phyloP scores from a whole-genome alignment of 2,113 vertebrate species.

The Phainopepla nitens region DNA sequence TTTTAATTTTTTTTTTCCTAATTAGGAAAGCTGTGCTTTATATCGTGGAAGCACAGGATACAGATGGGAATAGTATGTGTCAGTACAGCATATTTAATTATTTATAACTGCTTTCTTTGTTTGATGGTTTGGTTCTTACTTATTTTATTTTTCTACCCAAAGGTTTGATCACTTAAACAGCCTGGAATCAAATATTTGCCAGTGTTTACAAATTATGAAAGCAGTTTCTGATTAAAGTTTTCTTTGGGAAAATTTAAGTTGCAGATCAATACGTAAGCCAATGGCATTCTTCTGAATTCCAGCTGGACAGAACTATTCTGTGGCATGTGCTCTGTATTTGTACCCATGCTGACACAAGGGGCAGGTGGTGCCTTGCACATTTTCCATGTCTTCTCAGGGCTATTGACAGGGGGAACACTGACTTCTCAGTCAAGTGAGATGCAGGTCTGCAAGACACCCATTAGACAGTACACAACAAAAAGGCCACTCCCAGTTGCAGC shows the following conservation, averaged over 20 bases:
- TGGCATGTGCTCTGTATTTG: neutral
- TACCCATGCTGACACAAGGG: neutral
- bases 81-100: conserved; percentile 14
- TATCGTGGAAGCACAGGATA: neutral
- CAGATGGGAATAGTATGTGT: neutral
- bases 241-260: neutral
- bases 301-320: neutral
- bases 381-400: neutral
- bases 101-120: conserved; percentile 20
- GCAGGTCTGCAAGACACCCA: neutral
- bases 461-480: neutral
- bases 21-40: neutral
- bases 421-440: neutral
- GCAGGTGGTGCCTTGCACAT: rapidly evolving
- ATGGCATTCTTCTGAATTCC: neutral
- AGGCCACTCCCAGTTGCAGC: neutral
- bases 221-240: conserved; percentile 12
- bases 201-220: conserved; percentile 47
- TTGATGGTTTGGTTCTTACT: neutral
- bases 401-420: neutral
- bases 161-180: neutral
- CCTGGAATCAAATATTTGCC: conserved; percentile 24
- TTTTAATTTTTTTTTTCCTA: neutral
- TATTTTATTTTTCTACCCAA: neutral
- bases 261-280: neutral